phyloP scores from a whole-genome alignment of 2,888 invertebrate species.

The Zonitis immaculata region DNA sequence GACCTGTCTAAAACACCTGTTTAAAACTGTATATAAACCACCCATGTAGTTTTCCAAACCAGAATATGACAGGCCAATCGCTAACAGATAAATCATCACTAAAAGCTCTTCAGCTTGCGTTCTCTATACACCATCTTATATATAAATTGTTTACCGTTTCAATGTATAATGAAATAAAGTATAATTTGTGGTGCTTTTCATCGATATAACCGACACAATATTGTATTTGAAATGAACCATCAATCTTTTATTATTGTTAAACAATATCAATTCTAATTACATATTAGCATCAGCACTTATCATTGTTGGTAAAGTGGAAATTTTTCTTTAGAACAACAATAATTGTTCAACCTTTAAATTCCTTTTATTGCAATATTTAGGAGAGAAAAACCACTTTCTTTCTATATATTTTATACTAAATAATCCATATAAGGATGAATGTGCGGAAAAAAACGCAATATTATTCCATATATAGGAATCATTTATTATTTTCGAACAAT shows the following conservation, averaged over 20 bases:
- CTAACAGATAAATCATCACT: conserved; percentile 47
- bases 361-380: too few relatives aligned
- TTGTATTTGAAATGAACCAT: not conserved
- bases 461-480: conserved; percentile 35
- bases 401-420: too few relatives aligned
- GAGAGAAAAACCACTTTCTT: too few relatives aligned
- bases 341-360: too few relatives aligned
- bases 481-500: conserved; percentile 42
- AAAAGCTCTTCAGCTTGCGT: conserved; percentile 42
- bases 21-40: conserved; percentile 42
- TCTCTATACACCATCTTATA: conserved; percentile 20
- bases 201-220: not conserved
- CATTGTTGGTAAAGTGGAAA: too few relatives aligned
- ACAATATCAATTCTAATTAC: too few relatives aligned
- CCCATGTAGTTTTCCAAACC: conserved; percentile 33
- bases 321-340: too few relatives aligned
- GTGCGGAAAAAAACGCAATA: not conserved
- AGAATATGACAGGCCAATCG: conserved; percentile 40
- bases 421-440: too few relatives aligned
- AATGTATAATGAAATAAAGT: not conserved
- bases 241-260: too few relatives aligned
- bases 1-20: conserved; percentile 43
- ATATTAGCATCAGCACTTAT: too few relatives aligned
- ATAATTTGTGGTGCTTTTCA: not conserved
- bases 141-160: conserved; percentile 1